Conservation (phyloP, 2,888 invertebrate species). For the Drosophila mimica region DNA sequence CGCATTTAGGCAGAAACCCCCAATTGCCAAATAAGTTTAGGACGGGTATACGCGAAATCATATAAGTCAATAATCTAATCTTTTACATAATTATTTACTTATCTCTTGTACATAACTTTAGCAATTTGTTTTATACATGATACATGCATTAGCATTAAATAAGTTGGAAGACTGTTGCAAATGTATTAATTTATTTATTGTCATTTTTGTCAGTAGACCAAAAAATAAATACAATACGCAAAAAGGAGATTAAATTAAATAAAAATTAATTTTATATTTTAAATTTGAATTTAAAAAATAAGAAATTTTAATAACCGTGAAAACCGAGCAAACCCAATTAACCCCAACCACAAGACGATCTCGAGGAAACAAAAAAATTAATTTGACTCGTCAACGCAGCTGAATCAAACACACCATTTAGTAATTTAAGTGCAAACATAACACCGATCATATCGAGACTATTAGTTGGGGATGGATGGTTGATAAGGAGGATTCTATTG, state of each 20-base stretch:
- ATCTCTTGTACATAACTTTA: neutral
- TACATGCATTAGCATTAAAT: neutral
- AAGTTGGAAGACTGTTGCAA: neutral
- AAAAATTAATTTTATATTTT: no score
- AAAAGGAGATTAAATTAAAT: neutral
- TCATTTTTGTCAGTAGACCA: neutral
- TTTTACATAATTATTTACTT: neutral
- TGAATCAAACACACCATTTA: neutral
- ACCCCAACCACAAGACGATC: neutral
- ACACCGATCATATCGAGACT: no score
- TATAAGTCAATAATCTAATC: neutral
- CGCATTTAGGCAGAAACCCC: no score
- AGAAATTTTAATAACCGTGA: no score
- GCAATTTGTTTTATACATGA: no score
- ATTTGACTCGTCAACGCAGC: neutral
- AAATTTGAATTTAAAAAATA: no score
- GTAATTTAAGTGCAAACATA: no score
- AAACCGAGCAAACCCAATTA: neutral
- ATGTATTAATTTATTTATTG: neutral
- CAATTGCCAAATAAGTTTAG: no score
- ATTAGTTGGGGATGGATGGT: no score
- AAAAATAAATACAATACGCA: neutral
- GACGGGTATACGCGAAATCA: no score
- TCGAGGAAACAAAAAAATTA: neutral
- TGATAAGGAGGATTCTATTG: no score